Percentiles rank a stretch among this genome's conserved stretches.
phyloP scores from a whole-genome alignment of 2,113 vertebrate species.

The Arothron firmamentum region DNA sequence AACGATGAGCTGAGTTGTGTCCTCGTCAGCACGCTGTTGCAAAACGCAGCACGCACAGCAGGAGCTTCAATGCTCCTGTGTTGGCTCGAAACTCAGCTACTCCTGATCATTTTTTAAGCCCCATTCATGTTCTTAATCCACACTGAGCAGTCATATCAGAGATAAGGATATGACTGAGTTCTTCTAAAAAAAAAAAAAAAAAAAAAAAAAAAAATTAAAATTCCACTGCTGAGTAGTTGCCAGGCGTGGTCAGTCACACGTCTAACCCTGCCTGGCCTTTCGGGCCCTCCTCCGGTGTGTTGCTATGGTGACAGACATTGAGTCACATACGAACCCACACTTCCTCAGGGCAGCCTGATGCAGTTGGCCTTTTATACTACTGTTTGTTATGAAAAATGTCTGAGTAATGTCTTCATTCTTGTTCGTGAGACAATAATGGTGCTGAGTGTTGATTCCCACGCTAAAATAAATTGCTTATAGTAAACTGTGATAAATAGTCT shows the following conservation, averaged over 20 bases:
- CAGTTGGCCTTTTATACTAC: constrained; percentile 20
- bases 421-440: constrained; percentile 12
- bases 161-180: constrained; percentile 40
- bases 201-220: constrained; percentile 29
- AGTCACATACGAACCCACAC: constrained; percentile 41
- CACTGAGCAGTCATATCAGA: constrained; percentile 23
- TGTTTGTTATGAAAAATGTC: constrained; percentile 39
- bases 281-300: constrained; percentile 47
- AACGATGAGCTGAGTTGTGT: constrained; percentile 38
- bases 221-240: constrained; percentile 58
- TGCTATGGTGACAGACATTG: constrained; percentile 68
- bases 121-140: constrained; percentile 46
- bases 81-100: constrained; percentile 37
- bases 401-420: constrained; percentile 36
- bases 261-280: constrained; percentile 60
- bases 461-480: constrained; percentile 16
- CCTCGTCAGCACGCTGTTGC: constrained; percentile 44
- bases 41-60: constrained; percentile 33
- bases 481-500: constrained; percentile 17
- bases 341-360: constrained; percentile 12
- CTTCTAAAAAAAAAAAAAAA: constrained; percentile 16
- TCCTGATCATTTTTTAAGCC: constrained; percentile 41
- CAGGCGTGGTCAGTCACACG: constrained; percentile 61
- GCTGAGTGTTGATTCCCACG: constrained; percentile 34
- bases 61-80: constrained; percentile 35